Base-by-base conservation (phyloP, 1,140 invertebrate species). In the Trichonephila clavata region DNA sequence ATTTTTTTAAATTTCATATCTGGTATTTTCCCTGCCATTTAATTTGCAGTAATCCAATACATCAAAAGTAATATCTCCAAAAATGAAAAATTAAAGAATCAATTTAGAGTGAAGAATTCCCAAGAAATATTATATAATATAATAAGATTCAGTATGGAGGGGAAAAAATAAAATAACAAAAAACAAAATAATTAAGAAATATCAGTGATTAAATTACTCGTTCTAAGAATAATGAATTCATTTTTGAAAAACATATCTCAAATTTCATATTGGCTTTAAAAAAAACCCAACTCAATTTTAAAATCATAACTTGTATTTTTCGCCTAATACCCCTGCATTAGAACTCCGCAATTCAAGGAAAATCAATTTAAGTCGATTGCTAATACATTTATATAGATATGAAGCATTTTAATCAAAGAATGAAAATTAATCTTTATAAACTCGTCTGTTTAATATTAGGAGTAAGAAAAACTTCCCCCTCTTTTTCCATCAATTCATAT, bases 351-450 rank as follows among this genome's bases (percentile, higher is more conserved):
- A 77, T 39, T 20, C 71, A 7, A 18, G 32, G 14, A 32, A 59
- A 84, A 57, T 84, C 83, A 59, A 84, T 84, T 84, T 83, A 20
- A 27, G 57, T 84, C n/a, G 83, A 84, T 84, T n/a, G 2, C 59
- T 4, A 59, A 32, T 39, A 77, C 32, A 77, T 77, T 27, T 77
- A 77, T 77, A 77, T 77, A 32, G 16, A 77, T 77, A 32, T 27
- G n/a, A 84, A 84, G 83, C 57, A 84, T 59, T 84, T 84, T 84
- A 59, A 59, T 84, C 21, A 84, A 84, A 84, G 50, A 84, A 84
- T 84, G 57, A 7, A 63, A 87, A 87, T 87, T 87, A 87, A 87
- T 87, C 86, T 87, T 87, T 39, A 87, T 87, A 87, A 87, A 87
- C n/a, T 59, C 81, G 86, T 63, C 27, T 63, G 86, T 63, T 87